Conservation (phyloP, 1,140 invertebrate species). For the Hylaeus anthracinus region DNA sequence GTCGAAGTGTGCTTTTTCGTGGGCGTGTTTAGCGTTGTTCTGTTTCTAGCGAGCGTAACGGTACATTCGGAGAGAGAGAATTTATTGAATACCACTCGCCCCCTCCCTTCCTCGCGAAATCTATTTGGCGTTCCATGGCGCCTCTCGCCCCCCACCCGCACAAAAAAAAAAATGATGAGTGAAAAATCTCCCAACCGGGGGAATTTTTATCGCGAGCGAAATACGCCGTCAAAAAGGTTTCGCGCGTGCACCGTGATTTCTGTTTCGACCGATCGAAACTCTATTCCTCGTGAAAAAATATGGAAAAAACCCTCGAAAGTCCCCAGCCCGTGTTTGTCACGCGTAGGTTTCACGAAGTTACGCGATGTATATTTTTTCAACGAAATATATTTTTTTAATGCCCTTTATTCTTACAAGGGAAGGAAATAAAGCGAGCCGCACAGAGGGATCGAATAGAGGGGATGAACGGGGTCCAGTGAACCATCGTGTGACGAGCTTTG, state of each 20-base stretch:
- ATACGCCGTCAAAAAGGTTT: not conserved
- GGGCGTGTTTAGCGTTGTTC: constrained; percentile 28
- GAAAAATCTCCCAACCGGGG: not conserved
- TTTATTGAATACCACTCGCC: constrained; percentile 33
- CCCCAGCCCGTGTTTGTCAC: too few relatives aligned
- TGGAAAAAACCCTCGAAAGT: not conserved
- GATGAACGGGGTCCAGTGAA: too few relatives aligned
- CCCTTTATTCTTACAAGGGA: too few relatives aligned
- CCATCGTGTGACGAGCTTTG: too few relatives aligned
- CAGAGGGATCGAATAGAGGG: too few relatives aligned
- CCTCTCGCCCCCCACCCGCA: too few relatives aligned
- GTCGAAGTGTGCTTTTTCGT: not conserved
- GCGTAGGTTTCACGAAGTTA: not conserved
- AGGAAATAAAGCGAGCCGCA: too few relatives aligned
- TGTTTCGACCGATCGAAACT: constrained; percentile 9
- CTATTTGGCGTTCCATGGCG: not conserved
- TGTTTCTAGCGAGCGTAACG: constrained; percentile 12
- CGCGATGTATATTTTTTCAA: not conserved
- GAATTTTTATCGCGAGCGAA: not conserved
- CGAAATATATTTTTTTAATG: too few relatives aligned
- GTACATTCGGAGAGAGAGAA: not conserved
- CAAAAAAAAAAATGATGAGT: not conserved
- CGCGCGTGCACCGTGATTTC: constrained; percentile 3
- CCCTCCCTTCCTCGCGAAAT: not conserved
- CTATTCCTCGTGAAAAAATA: not conserved